Percentiles rank a stretch among this genome's conserved stretches.
Conservation (phyloP, 2,797 vertebrate species). For the Psittacula derbiana region DNA sequence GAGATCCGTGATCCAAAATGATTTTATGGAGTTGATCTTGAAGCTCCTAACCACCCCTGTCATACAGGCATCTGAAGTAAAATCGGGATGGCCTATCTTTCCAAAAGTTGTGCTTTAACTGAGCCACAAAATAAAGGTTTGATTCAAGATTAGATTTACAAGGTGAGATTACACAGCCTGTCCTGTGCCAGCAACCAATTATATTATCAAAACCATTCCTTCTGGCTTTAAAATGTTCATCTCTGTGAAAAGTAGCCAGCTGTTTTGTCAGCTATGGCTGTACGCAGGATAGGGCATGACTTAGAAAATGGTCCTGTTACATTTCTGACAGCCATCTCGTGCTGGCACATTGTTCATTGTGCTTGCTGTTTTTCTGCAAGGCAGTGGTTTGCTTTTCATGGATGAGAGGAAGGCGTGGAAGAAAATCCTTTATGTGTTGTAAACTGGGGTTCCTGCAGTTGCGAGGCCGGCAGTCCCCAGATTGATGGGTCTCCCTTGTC, state of each 20-base stretch:
- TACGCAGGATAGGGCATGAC: background rate
- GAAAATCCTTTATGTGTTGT: background rate
- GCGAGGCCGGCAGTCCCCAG: background rate
- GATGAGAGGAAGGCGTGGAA: background rate
- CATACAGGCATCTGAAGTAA: background rate
- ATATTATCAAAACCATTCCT: background rate
- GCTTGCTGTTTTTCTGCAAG: background rate
- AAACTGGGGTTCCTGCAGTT: background rate
- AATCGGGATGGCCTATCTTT: background rate
- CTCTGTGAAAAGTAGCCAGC: background rate
- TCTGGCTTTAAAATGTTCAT: background rate
- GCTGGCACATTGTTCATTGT: background rate
- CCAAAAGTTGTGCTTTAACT: background rate
- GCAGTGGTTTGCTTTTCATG: background rate
- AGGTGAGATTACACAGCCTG: background rate
- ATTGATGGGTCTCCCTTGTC: background rate
- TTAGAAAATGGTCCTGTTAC: background rate
- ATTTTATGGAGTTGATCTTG: background rate
- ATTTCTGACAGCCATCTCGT: background rate
- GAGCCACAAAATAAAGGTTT: background rate
- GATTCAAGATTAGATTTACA: conserved; percentile 39
- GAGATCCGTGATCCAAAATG: background rate
- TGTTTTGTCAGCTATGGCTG: background rate
- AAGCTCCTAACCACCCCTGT: background rate
- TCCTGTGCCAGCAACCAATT: background rate